These are phyloP conservation scores for Triplophysa siluroides DNA, from an alignment of 2,113 vertebrate genomes.

Conservation along the genomic window DNA sequence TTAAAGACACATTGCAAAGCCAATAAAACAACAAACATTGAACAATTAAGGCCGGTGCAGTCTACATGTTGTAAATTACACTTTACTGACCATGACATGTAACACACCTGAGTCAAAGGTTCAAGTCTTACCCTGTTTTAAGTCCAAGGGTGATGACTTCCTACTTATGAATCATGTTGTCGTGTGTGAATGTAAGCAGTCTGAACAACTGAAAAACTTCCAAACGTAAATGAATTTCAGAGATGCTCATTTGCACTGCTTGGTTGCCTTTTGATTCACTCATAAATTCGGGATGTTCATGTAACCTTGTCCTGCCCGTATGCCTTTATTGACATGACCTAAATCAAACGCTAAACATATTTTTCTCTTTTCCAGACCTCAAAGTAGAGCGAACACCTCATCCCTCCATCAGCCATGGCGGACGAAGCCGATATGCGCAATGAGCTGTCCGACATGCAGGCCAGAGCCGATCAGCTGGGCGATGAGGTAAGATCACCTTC, in stretches of 20 bases:
- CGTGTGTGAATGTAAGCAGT: too few relatives aligned
- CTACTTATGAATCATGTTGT: too few relatives aligned
- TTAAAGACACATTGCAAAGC: too few relatives aligned
- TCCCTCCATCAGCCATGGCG: constrained; percentile 79
- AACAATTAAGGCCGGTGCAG: too few relatives aligned
- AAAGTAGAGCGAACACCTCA: constrained; percentile 59
- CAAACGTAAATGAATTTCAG: not conserved
- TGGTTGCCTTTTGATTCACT: not conserved
- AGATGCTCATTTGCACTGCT: not conserved
- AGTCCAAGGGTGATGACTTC: too few relatives aligned
- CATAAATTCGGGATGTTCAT: not conserved
- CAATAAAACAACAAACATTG: too few relatives aligned
- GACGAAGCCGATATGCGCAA: constrained; percentile 98
- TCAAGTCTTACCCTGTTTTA: too few relatives aligned
- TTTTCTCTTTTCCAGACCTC: constrained; percentile 50
- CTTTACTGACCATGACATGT: too few relatives aligned
- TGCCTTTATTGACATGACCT: not conserved
- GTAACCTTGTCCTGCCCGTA: not conserved
- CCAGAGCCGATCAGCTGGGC: constrained; percentile 89
- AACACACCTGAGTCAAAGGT: too few relatives aligned
- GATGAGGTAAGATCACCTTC: constrained; percentile 82
- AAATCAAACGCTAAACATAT: not conserved
- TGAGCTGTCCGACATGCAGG: constrained; percentile 95
- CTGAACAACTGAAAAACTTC: too few relatives aligned
- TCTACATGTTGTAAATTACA: too few relatives aligned